phyloP scores from a whole-genome alignment of 2,888 invertebrate species.

The Auanema sp. region DNA sequence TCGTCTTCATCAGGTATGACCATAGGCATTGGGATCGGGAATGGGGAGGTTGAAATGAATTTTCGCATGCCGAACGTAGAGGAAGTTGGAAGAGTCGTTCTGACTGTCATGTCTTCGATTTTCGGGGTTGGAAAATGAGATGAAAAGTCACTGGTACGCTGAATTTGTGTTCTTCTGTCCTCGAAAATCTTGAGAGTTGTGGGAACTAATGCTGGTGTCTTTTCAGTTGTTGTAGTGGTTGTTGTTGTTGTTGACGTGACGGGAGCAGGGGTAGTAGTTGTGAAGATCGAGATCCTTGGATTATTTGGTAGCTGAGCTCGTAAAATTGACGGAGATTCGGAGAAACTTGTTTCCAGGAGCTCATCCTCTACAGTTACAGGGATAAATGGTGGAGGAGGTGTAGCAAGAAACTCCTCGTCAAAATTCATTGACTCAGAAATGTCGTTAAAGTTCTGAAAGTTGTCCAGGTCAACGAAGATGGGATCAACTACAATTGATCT shows the following conservation, averaged over 20 bases:
- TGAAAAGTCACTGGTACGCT: background rate
- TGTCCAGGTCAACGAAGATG: constrained; percentile 24
- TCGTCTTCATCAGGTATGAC: background rate
- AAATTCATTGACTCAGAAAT: constrained; percentile 6
- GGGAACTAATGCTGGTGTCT: background rate
- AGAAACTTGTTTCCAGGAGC: no score
- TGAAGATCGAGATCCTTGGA: background rate
- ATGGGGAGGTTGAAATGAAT: no score
- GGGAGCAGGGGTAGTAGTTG: background rate
- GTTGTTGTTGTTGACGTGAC: background rate
- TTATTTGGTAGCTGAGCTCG: no score
- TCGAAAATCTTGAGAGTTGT: background rate
- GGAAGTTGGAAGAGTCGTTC: no score
- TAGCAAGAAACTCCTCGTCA: no score
- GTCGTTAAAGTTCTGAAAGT: constrained; percentile 23
- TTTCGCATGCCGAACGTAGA: no score
- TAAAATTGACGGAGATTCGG: no score
- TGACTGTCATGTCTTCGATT: no score
- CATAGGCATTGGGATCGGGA: no score
- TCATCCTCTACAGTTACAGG: no score
- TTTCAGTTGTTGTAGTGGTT: background rate
- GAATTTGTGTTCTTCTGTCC: background rate
- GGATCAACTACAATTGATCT: constrained; percentile 20
- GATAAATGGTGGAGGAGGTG: no score
- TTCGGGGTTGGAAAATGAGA: no score